These are phyloP conservation scores for Elanus axillaris DNA, from an alignment of 2,113 vertebrate species.

Conservation along the genomic window DNA sequence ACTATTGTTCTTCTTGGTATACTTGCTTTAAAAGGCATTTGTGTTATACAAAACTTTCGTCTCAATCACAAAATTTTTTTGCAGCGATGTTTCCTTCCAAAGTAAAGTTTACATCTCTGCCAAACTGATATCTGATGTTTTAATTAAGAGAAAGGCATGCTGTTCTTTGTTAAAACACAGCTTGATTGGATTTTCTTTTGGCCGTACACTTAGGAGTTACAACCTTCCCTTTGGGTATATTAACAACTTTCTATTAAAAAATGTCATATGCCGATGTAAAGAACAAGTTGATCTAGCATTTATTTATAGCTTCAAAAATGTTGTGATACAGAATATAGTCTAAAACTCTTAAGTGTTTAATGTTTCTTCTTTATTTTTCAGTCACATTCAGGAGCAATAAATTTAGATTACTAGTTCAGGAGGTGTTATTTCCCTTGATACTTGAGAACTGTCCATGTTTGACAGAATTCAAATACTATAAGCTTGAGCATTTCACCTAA, in stretches of 20 bases:
- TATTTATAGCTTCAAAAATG: neutral
- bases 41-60: neutral
- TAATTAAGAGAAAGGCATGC: neutral
- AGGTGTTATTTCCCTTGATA: neutral
- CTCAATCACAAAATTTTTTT: neutral
- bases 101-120: neutral
- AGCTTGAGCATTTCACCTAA: neutral
- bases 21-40: neutral
- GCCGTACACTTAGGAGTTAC: neutral
- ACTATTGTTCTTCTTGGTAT: neutral
- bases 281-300: neutral
- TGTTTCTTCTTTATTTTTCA: neutral
- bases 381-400: neutral
- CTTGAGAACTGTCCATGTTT: neutral
- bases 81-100: neutral
- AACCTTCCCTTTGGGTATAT: neutral
- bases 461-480: neutral
- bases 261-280: neutral
- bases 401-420: neutral
- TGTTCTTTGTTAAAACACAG: neutral
- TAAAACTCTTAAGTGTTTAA: neutral
- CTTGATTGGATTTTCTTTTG: neutral
- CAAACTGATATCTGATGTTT: neutral
- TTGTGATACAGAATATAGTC: neutral
- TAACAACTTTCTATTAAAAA: neutral